Base-by-base conservation (phyloP, 2,888 invertebrate species). In the Crematogaster levior region DNA sequence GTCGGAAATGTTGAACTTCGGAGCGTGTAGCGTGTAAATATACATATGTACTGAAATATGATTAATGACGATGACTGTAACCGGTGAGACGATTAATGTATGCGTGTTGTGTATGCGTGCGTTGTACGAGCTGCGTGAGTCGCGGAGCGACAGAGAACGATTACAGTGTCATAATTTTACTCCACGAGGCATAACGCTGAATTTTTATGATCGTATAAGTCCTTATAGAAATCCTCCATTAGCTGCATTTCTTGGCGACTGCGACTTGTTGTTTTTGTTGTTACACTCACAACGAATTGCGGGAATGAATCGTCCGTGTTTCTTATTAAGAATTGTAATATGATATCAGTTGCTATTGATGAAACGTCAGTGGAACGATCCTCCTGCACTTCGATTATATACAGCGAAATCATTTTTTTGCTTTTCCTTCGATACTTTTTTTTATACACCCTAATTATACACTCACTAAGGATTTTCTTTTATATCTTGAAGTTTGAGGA, bases 181-280 rank as follows among this genome's bases (percentile, higher is more conserved):
- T 85, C 84, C 84, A 84, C 88, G 90, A 88, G 82, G 83, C 83
- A 89, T 89, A 90, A 87, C 85, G 89, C 88, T 89, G 90, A 90
- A 90, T 87, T 86, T 83, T 82, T 86, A 85, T 91, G 86, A 89
- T 66, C 82, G 87, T 89, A n/a, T n/a, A 87, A 89, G 87, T 86
- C 86, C 91, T 90, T 89, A 90, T 92, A 89, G 83, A 87, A 90
- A 91, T 91, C 91, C 91, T 92, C 91, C 73, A 74, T 34, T 70
- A 34, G 37, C 34, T 53, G 37, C 91, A 90, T 88, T 90, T 90
- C 90, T 88, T 82, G 66, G 83, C 70, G 74, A 75, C 34, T 61
- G 43, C 75, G 70, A 82, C 84, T 89, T 88, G 83, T 89, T 89
- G 84, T 81, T 87, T 86, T 75, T 85, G 83, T 89, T 86, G 83